Conservation (phyloP, 1,140 invertebrate genomes). For the Eumeta japonica region DNA sequence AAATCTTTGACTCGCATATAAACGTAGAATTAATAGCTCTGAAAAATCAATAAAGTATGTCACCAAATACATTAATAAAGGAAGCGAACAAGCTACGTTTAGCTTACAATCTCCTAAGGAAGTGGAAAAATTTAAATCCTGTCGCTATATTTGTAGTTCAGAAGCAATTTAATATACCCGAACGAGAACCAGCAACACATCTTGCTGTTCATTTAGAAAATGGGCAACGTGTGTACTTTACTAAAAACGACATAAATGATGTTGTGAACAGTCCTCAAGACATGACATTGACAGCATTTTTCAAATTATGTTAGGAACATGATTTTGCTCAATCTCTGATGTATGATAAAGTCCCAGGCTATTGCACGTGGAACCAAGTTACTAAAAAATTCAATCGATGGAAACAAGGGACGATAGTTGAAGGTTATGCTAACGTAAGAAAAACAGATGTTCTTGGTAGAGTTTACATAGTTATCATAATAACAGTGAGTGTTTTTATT, state of each 20-base stretch:
- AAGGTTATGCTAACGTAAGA: constrained; percentile 16
- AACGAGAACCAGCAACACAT: too few species aligned
- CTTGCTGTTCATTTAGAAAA: constrained; percentile 20
- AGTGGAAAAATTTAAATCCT: constrained; percentile 24
- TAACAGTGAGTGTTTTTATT: too few species aligned
- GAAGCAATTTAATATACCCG: too few species aligned
- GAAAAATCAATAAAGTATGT: constrained; percentile 58
- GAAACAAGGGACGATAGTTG: constrained; percentile 17
- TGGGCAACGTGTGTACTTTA: constrained; percentile 22
- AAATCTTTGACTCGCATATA: constrained; percentile 52
- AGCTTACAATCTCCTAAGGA: constrained; percentile 18
- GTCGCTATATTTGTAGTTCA: constrained; percentile 38
- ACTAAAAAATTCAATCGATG: constrained; percentile 18
- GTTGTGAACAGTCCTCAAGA: constrained; percentile 17
- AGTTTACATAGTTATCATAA: constrained; percentile 38
- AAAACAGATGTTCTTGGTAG: constrained; percentile 23
- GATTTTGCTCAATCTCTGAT: constrained; percentile 19
- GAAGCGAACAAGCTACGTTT: constrained; percentile 40
- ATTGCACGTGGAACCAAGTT: constrained; percentile 20
- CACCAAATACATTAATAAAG: too few species aligned
- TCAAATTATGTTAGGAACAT: constrained; percentile 19
- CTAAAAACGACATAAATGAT: constrained; percentile 17
- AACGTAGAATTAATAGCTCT: constrained; percentile 55
- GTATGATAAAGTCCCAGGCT: constrained; percentile 18
- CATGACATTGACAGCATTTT: constrained; percentile 21